Conservation (phyloP, 2,797 vertebrate genomes). For the Enteromius trimaculatus region DNA sequence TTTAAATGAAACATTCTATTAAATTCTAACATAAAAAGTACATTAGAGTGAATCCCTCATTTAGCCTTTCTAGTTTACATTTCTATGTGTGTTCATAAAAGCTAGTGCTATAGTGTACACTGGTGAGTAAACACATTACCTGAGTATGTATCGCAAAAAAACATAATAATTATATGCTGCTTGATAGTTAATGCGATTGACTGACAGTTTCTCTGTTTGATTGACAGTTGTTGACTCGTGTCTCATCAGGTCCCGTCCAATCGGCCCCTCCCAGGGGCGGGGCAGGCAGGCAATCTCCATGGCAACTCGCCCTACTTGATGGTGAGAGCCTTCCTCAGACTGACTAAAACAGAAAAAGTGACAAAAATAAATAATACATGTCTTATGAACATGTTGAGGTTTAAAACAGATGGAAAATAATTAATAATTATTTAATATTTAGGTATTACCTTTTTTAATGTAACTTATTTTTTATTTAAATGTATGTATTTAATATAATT, state of each 20-base stretch:
- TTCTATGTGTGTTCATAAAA: background rate
- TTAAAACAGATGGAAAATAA: background rate
- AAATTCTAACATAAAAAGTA: background rate
- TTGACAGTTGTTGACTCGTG: conserved; percentile 59
- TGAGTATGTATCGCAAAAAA: background rate
- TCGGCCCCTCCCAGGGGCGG: conserved; percentile 59
- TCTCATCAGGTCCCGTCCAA: conserved; percentile 66
- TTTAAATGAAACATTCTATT: background rate
- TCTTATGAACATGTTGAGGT: background rate
- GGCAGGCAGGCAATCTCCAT: conserved; percentile 57
- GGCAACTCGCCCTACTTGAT: conserved; percentile 63
- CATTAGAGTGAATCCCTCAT: background rate
- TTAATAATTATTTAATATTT: background rate
- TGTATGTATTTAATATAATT: background rate
- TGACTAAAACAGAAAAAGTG: conserved; percentile 29
- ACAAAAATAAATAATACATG: conserved; percentile 27
- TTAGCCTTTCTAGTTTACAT: background rate
- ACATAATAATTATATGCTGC: conserved; percentile 20
- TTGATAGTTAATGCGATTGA: conserved; percentile 32
- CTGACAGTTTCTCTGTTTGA: conserved; percentile 45
- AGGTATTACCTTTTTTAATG: background rate
- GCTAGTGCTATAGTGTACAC: background rate
- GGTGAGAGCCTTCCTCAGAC: conserved; percentile 60
- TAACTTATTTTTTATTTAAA: background rate
- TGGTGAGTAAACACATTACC: conserved; percentile 1